These are phyloP conservation scores for Ceratosolen fusciceps DNA, from an alignment of 1,140 invertebrate species.

Conservation along the genomic window DNA sequence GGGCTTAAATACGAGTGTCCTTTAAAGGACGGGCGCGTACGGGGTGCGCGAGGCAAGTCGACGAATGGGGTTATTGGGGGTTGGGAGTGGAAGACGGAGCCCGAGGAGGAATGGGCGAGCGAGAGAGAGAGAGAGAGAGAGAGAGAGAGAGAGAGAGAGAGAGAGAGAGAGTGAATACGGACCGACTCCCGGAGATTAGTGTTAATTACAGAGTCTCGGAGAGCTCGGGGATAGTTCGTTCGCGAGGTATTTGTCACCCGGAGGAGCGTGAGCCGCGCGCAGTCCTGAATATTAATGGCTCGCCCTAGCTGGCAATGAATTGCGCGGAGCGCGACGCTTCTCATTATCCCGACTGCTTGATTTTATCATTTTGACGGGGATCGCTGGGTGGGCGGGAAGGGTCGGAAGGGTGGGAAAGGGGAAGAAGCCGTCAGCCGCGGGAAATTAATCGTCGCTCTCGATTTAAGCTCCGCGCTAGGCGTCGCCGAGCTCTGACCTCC, in stretches of 20 bases:
- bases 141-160: no score
- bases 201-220: slow-evolving; percentile 69
- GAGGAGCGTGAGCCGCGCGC: slow-evolving; percentile 56
- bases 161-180: not conserved
- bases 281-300: slow-evolving; percentile 70
- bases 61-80: no score
- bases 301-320: slow-evolving; percentile 60
- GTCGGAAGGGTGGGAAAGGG: no score
- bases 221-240: slow-evolving; percentile 36
- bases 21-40: not conserved
- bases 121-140: no score
- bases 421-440: not conserved
- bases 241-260: slow-evolving; percentile 69
- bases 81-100: not conserved
- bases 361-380: slow-evolving; percentile 60
- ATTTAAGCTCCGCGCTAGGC: slow-evolving; percentile 8
- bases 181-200: slow-evolving; percentile 62
- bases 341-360: slow-evolving; percentile 66
- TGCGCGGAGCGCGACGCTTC: slow-evolving; percentile 63
- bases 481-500: not conserved
- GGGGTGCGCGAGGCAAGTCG: not conserved
- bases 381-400: slow-evolving; percentile 1
- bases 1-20: slow-evolving; percentile 7
- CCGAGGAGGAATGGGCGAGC: not conserved
- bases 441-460: slow-evolving; percentile 45